phyloP scores from a whole-genome alignment of 2,888 invertebrate genomes.

The Alcis repandata region DNA sequence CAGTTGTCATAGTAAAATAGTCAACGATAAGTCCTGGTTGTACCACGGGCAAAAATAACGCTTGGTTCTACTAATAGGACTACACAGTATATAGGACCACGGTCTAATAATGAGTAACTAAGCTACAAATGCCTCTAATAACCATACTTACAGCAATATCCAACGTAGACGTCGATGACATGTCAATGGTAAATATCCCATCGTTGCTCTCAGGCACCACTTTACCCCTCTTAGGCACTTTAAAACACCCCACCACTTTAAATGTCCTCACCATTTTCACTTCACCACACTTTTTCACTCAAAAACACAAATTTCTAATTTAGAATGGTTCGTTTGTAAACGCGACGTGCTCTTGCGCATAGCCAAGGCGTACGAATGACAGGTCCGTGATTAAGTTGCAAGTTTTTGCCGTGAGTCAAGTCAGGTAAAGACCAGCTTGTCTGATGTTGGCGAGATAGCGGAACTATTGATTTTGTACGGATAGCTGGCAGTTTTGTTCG shows the following conservation, averaged over 20 bases:
- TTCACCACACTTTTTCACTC: conserved; percentile 44
- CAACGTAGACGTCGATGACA: conserved; percentile 76
- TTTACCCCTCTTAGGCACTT: conserved; percentile 72
- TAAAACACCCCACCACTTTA: conserved; percentile 73
- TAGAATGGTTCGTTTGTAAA: conserved; percentile 34
- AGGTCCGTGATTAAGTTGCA: conserved; percentile 38
- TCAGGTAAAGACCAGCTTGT: conserved; percentile 35
- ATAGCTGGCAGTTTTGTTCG: not conserved
- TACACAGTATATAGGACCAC: too few relatives aligned
- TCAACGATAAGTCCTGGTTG: too few relatives aligned
- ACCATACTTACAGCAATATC: conserved; percentile 73
- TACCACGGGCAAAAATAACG: too few relatives aligned
- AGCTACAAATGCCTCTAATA: too few relatives aligned
- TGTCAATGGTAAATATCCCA: conserved; percentile 75
- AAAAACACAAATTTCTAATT: conserved; percentile 27
- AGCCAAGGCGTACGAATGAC: conserved; percentile 44
- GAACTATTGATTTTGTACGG: not conserved
- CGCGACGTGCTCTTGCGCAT: conserved; percentile 67
- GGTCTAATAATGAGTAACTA: too few relatives aligned
- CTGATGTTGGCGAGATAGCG: not conserved
- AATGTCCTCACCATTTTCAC: conserved; percentile 75
- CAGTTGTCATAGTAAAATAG: too few relatives aligned
- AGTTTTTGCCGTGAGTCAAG: conserved; percentile 44
- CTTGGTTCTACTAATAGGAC: too few relatives aligned
- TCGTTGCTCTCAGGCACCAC: conserved; percentile 72